Base-by-base conservation (phyloP, 2,888 invertebrate genomes). In the Tachystola acroxantha region DNA sequence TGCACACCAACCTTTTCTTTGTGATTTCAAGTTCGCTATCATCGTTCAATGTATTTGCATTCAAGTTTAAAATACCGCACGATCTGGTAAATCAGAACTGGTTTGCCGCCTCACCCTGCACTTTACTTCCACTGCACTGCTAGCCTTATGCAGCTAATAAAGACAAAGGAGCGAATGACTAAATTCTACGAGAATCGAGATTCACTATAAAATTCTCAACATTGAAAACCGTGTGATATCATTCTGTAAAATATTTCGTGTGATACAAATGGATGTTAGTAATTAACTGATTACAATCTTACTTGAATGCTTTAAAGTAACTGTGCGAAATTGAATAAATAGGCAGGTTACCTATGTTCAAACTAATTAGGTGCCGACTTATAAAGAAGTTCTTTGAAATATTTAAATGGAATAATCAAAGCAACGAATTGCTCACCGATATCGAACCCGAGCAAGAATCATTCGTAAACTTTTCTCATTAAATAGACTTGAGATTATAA, bases 71-170 rank as follows among this genome's bases (percentile, higher is more conserved):
- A 80, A 81, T 78, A 74, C 75, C 64, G 61, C 79, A 77, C 79
- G 78, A 80, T 76, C 75, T 78, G 74, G 76, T 79, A 80, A 82
- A 80, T 77, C 74, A 74, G 73, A 78, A 84, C 84, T 61, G 79
- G 84, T 84, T 84, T 75, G 46, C 48, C 54, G 63, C 65, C 67
- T 68, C 64, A 63, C 68, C 64, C 68, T 67, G 56, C 57, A 57
- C 61, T 49, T n/a, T 40, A 38, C 40, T 38, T 42, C 46, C 46
- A 48, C 46, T 53, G 45, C 49, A 47, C 42, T 53, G 45, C 49
- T 46, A 42, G 43, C 68, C 62, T 56, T 63, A 51, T 53, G 55
- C 37, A 51, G 49, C 48, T 58, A 59, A 67, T 68, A 61, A 66
- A 67, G 56, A 65, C 64, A 67, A 68, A 64, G 61, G 7, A 63